phyloP scores from a whole-genome alignment of 2,888 invertebrate species.

The Auanema freiburgensis region DNA sequence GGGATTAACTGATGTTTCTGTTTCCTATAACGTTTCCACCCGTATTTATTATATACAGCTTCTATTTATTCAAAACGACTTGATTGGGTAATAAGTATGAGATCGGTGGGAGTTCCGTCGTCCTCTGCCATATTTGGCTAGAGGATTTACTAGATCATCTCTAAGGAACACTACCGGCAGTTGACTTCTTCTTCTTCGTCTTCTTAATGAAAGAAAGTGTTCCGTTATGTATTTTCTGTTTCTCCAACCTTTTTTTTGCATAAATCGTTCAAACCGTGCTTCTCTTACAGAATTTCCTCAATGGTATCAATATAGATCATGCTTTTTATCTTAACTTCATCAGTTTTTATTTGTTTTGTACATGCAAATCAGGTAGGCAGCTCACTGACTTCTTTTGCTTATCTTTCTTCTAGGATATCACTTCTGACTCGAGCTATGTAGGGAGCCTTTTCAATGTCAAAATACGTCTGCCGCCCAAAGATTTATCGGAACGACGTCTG shows the following conservation, averaged over 20 bases:
- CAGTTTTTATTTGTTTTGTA: neutral
- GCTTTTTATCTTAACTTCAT: neutral
- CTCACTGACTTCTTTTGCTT: neutral
- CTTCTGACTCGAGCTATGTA: neutral
- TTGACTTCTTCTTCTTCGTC: slow-evolving; percentile 4
- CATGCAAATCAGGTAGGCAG: neutral
- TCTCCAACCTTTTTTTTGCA: slow-evolving; percentile 2
- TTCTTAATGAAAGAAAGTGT: neutral
- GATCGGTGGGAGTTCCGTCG: no score
- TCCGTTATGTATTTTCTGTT: neutral
- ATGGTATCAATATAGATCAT: no score
- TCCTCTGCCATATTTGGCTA: no score
- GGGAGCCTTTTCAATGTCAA: slow-evolving; percentile 32
- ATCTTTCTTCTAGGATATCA: no score
- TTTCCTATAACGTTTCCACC: no score
- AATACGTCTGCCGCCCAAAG: slow-evolving; percentile 29
- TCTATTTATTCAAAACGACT: no score
- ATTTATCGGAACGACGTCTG: neutral
- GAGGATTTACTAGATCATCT: slow-evolving; percentile 7
- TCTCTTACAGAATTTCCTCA: no score
- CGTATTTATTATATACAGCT: no score
- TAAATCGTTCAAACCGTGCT: slow-evolving; percentile 7
- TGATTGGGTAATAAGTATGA: no score
- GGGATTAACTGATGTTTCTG: no score
- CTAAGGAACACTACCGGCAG: slow-evolving; percentile 7